Conservation (phyloP, 2,113 vertebrate genomes). For the Ploceus nigricollis region DNA sequence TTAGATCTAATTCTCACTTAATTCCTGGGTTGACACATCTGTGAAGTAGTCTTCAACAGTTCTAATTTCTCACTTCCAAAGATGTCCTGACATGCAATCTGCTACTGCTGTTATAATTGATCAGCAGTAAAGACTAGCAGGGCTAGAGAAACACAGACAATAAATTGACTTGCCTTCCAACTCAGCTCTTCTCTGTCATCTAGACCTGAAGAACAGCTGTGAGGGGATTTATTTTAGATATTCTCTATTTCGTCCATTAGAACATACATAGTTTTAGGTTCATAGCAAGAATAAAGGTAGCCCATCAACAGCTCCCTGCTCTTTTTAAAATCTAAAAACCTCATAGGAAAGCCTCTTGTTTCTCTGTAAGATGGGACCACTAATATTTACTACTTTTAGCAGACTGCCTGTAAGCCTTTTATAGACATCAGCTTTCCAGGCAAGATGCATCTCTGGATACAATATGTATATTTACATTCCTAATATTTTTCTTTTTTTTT, state of each 20-base stretch:
- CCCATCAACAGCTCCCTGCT: neutral
- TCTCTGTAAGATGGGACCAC: neutral
- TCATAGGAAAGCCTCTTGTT: neutral
- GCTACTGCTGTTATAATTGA: neutral
- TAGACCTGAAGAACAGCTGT: neutral
- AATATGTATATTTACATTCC: neutral
- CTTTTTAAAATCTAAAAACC: neutral
- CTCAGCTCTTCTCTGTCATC: neutral
- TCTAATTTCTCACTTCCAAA: conserved; percentile 16
- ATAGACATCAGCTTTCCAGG: neutral
- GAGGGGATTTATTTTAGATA: neutral
- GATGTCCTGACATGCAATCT: neutral
- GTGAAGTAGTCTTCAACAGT: neutral
- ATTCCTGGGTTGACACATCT: neutral
- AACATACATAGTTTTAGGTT: neutral
- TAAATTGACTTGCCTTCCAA: neutral
- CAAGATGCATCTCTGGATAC: neutral
- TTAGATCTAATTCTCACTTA: neutral
- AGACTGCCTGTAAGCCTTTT: neutral
- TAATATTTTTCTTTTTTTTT: neutral
- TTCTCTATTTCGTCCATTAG: neutral
- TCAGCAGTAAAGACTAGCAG: neutral
- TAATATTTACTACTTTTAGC: neutral
- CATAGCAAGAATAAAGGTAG: neutral
- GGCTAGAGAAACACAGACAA: neutral